phyloP scores from a whole-genome alignment of 2,888 invertebrate genomes.

The Chironomus riparius region DNA sequence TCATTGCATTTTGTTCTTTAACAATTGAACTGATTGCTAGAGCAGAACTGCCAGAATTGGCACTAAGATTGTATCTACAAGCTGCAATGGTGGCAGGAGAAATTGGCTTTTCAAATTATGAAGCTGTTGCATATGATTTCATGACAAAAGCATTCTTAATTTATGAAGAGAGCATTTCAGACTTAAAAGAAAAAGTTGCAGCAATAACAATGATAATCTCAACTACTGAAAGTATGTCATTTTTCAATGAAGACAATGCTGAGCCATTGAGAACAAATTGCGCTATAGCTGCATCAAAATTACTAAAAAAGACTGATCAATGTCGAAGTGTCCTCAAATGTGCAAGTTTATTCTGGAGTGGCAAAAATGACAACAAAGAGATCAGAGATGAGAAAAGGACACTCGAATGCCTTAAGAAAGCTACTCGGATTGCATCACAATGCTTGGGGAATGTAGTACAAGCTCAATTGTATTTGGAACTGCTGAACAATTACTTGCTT shows the following conservation, averaged over 20 bases:
- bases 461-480: conserved; percentile 89
- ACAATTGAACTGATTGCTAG: conserved; percentile 91
- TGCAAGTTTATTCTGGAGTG: conserved; percentile 97
- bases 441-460: conserved; percentile 97
- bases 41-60: conserved; percentile 88
- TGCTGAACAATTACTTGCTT: conserved; percentile 87
- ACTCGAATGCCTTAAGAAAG: conserved; percentile 91
- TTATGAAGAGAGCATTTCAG: conserved; percentile 97
- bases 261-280: conserved; percentile 94
- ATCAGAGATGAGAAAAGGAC: conserved; percentile 86
- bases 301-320: conserved; percentile 97
- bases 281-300: conserved; percentile 88
- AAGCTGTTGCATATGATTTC: conserved; percentile 97
- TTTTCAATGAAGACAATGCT: conserved; percentile 93
- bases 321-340: conserved; percentile 89
- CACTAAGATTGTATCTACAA: conserved; percentile 86
- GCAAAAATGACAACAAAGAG: conserved; percentile 52
- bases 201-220: conserved; percentile 93
- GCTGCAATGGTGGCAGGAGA: conserved; percentile 89
- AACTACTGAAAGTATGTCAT: conserved; percentile 88
- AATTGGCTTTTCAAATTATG: conserved; percentile 88
- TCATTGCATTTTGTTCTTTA: conserved; percentile 95
- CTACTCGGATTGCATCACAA: conserved; percentile 88
- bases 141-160: conserved; percentile 88
- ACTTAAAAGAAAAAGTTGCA: conserved; percentile 91